These are phyloP conservation scores for Drosophila simulans DNA, from an alignment of 1,140 invertebrate genomes.

Conservation along the genomic window DNA sequence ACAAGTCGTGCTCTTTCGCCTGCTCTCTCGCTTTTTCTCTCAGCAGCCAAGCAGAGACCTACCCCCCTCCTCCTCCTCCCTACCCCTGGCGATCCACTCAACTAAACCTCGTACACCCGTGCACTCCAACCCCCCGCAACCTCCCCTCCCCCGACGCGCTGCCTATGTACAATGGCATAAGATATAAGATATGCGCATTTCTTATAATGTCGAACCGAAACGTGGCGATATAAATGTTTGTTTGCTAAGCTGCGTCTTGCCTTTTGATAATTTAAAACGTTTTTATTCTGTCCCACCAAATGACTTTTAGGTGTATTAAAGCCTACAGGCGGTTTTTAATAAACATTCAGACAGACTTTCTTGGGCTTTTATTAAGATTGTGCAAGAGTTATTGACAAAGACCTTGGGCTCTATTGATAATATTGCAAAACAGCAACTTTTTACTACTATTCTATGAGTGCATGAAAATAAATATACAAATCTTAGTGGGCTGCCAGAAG, in stretches of 20 bases:
- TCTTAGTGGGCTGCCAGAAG: no score
- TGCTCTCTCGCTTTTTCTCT: conserved; percentile 47
- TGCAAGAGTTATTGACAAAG: conserved; percentile 1
- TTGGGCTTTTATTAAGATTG: not conserved
- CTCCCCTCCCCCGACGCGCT: conserved; percentile 19
- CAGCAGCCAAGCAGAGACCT: conserved; percentile 32
- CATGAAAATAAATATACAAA: no score
- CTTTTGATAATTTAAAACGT: conserved; percentile 43
- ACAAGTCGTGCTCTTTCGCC: conserved; percentile 65
- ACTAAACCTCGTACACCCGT: conserved; percentile 27
- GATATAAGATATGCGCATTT: conserved; percentile 83
- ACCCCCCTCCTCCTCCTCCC: no score
- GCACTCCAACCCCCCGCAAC: conserved; percentile 9
- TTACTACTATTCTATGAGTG: no score
- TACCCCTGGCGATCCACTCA: conserved; percentile 20
- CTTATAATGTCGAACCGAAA: conserved; percentile 65
- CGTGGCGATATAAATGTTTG: conserved; percentile 57
- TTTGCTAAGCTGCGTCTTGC: conserved; percentile 78
- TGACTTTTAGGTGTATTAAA: not conserved
- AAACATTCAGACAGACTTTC: not conserved
- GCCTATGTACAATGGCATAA: conserved; percentile 73
- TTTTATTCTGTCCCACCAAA: conserved; percentile 4
- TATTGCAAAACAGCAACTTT: not conserved
- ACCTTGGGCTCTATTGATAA: not conserved
- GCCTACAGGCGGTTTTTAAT: not conserved